These are phyloP conservation scores for Homarus gammarus DNA, from an alignment of 2,888 invertebrate genomes.

Conservation along the genomic window DNA sequence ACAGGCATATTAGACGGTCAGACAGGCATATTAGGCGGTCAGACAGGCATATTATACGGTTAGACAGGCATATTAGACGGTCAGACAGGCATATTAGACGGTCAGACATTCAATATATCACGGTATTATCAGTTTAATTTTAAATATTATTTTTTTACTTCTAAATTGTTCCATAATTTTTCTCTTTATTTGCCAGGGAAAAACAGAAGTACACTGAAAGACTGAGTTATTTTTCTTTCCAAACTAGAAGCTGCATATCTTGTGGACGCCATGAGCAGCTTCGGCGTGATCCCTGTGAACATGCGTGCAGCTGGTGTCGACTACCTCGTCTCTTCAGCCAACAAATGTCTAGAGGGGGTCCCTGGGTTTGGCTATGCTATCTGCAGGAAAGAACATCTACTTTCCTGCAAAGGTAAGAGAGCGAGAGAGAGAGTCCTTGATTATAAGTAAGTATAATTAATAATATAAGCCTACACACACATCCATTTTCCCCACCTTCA, in stretches of 20 bases:
- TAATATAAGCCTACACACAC: too few species aligned
- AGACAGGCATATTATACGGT: too few species aligned
- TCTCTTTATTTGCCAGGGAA: slow-evolving; percentile 46
- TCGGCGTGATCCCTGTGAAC: slow-evolving; percentile 80
- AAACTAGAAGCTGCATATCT: slow-evolving; percentile 78
- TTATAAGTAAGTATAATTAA: too few species aligned
- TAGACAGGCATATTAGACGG: too few species aligned
- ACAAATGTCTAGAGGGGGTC: slow-evolving; percentile 81
- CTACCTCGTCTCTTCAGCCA: slow-evolving; percentile 80
- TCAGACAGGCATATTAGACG: too few species aligned
- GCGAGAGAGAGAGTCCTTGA: not conserved
- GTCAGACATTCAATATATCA: too few species aligned
- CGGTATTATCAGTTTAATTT: too few species aligned
- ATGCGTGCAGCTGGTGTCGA: slow-evolving; percentile 78
- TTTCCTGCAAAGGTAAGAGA: slow-evolving; percentile 79
- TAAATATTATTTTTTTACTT: too few species aligned
- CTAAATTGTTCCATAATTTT: not conserved
- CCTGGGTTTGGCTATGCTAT: slow-evolving; percentile 81
- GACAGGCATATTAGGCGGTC: too few species aligned
- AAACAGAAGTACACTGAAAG: not conserved
- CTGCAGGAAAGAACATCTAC: slow-evolving; percentile 78
- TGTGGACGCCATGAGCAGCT: slow-evolving; percentile 81
- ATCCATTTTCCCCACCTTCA: not conserved
- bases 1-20: too few species aligned
- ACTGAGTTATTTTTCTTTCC: too few species aligned